A percentile compares a stretch with the other conserved stretches of the same genome.
Evolutionary conservation across 2,888 invertebrate genomes (phyloP).

Genomic region (Carterocephalus palaemon): DNA sequence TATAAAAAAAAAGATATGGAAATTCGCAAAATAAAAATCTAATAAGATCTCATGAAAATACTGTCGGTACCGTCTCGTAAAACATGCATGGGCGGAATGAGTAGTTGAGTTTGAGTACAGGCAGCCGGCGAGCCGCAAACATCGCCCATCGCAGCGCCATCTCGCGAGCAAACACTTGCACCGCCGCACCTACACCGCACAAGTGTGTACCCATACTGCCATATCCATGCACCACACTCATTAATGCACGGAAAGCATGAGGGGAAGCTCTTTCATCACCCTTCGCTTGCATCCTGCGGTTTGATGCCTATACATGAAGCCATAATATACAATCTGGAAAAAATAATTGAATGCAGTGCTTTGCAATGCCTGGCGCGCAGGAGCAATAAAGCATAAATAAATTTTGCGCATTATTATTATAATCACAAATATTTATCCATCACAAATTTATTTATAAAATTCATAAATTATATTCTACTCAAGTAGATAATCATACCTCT

Average conservation of each 20-base stretch:
- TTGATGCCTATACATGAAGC: slow-evolving; percentile 6
- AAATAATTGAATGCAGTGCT: too few relatives aligned
- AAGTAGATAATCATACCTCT: too few relatives aligned
- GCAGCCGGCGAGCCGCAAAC: slow-evolving; percentile 61
- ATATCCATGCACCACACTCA: slow-evolving; percentile 37
- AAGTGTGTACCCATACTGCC: slow-evolving; percentile 30
- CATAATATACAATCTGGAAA: too few relatives aligned
- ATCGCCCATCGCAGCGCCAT: slow-evolving; percentile 52
- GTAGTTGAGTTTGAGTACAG: slow-evolving; percentile 41
- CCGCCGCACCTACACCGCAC: slow-evolving; percentile 16
- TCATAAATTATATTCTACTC: too few relatives aligned
- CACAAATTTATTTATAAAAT: too few relatives aligned
- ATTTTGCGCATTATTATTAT: too few relatives aligned
- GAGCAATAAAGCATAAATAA: too few relatives aligned
- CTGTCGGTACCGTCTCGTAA: slow-evolving; percentile 19
- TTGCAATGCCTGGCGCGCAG: too few relatives aligned
- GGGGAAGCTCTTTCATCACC: slow-evolving; percentile 23
- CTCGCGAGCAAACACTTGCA: slow-evolving; percentile 62
- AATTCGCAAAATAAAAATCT: background rate
- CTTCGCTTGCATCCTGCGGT: slow-evolving; percentile 21
- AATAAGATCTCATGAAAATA: background rate
- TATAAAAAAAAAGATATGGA: background rate
- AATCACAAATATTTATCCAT: too few relatives aligned
- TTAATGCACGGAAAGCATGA: slow-evolving; percentile 23
- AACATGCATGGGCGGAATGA: slow-evolving; percentile 52